Conservation (phyloP, 2,113 vertebrate species). For the Vanacampus margaritifer region DNA sequence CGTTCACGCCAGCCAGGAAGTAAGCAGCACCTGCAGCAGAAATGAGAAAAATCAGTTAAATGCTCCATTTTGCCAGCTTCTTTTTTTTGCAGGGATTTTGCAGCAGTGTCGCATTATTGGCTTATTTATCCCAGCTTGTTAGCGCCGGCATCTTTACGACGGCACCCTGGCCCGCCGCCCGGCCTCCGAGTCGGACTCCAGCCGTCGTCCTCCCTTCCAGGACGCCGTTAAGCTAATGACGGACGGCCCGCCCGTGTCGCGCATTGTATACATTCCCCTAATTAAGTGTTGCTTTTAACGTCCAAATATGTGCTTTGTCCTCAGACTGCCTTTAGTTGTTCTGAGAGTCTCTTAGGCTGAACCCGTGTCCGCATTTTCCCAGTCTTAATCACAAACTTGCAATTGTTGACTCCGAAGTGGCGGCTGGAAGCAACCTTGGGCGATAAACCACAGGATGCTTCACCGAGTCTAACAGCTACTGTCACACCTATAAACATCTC, state of each 20-base stretch:
- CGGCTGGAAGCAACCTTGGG: background rate
- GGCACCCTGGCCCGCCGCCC: slow-evolving; percentile 29
- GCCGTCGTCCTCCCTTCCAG: slow-evolving; percentile 10
- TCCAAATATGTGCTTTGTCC: background rate
- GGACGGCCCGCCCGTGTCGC: background rate
- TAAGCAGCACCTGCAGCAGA: slow-evolving; percentile 23
- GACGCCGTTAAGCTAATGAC: slow-evolving; percentile 21
- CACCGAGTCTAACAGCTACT: background rate
- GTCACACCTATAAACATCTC: background rate
- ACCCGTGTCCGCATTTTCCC: background rate
- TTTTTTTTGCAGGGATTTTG: background rate
- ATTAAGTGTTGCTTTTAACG: background rate
- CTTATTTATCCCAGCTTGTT: slow-evolving; percentile 12
- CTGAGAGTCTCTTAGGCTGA: background rate
- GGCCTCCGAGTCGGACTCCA: slow-evolving; percentile 6
- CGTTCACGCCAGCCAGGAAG: background rate
- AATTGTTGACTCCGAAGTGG: background rate
- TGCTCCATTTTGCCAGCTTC: background rate
- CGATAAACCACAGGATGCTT: background rate
- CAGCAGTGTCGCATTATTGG: background rate
- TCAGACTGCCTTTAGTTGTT: background rate
- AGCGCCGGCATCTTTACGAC: slow-evolving; percentile 30
- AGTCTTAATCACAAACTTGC: background rate
- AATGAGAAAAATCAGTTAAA: background rate
- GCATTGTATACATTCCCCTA: background rate